Percentiles rank a stretch among this genome's conserved stretches.
Conservation (phyloP, 2,888 invertebrate genomes). For the Lasioglossum villosulum region DNA sequence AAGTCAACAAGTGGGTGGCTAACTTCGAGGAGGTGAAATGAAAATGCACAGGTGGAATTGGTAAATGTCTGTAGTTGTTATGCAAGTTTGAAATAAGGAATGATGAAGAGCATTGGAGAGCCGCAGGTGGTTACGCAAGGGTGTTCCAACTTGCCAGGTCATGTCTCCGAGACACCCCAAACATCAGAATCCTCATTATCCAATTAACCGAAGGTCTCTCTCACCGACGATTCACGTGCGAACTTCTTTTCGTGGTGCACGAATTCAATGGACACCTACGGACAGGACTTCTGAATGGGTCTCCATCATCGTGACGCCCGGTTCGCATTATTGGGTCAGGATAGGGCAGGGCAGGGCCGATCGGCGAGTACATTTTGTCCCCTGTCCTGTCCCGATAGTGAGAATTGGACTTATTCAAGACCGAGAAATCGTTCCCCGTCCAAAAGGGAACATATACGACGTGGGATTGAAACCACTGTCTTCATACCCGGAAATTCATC, state of each 20-base stretch:
- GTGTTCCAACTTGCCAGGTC: background rate
- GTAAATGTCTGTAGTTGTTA: background rate
- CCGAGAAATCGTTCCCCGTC: background rate
- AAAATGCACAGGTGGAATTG: too few relatives aligned
- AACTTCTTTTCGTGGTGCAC: background rate
- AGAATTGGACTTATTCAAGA: slow-evolving; percentile 45
- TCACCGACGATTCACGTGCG: background rate
- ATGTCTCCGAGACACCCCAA: background rate
- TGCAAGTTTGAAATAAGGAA: background rate
- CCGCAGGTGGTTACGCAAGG: background rate
- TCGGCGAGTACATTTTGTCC: slow-evolving; percentile 51
- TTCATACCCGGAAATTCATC: background rate
- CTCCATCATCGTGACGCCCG: slow-evolving; percentile 40
- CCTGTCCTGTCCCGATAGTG: slow-evolving; percentile 63
- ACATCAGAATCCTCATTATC: slow-evolving; percentile 1
- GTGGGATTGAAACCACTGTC: slow-evolving; percentile 2
- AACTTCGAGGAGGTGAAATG: too few relatives aligned
- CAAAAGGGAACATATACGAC: background rate
- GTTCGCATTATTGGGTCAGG: slow-evolving; percentile 63
- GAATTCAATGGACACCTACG: background rate
- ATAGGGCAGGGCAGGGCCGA: slow-evolving; percentile 61
- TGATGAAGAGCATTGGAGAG: background rate
- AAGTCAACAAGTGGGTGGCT: too few relatives aligned
- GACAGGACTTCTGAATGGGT: background rate
- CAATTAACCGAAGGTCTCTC: background rate